Percentiles rank a stretch among this genome's conserved stretches.
Conservation (phyloP, 2,888 invertebrate genomes). For the Geophilus truncorum region DNA sequence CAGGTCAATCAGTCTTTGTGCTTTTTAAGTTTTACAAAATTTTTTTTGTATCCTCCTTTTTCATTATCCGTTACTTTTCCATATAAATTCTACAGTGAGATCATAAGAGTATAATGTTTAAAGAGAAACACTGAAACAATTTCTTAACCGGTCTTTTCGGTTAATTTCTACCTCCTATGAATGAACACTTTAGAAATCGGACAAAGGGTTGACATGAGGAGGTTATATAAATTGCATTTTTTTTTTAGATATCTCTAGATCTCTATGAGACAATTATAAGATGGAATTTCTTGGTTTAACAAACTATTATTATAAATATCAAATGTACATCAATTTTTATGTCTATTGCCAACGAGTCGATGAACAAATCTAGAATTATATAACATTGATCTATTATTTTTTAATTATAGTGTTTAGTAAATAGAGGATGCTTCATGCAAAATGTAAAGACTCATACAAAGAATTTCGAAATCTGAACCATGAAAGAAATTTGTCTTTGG, state of each 20-base stretch:
- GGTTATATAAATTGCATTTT: background rate
- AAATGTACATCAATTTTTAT: slow-evolving; percentile 2
- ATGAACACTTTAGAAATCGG: background rate
- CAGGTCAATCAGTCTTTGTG: background rate
- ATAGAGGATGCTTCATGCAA: background rate
- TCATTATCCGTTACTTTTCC: background rate
- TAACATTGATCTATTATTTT: background rate
- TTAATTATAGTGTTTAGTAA: background rate
- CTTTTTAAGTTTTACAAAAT: background rate
- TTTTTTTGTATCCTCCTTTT: background rate
- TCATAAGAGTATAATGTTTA: background rate
- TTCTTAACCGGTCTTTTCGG: background rate
- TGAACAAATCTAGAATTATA: background rate
- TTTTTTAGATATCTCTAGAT: background rate
- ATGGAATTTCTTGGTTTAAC: background rate
- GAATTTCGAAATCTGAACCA: background rate
- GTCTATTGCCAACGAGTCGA: background rate
- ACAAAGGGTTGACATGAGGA: background rate
- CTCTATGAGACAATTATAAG: background rate
- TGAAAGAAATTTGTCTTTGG: background rate
- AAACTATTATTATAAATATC: background rate
- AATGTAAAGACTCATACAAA: no score
- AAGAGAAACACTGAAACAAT: background rate
- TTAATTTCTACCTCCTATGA: background rate
- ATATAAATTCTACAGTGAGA: background rate